Evolutionary conservation across 2,888 invertebrate species (phyloP), one percentile per base, ranked within the genome.

Genomic region (Plebejus melissa): DNA sequence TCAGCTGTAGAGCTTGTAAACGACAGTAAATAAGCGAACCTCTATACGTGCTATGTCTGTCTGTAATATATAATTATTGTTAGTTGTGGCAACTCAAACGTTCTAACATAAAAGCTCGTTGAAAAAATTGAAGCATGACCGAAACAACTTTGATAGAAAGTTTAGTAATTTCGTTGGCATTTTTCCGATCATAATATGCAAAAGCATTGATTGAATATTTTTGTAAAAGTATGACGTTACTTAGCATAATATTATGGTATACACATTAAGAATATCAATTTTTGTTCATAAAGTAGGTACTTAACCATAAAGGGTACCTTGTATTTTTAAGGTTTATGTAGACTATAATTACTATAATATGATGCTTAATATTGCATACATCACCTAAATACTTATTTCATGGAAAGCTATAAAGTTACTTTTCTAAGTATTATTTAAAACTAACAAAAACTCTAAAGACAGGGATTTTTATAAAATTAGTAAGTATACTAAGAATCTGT

Each of bases 1-100:
- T 70, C 70, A 70, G 70, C 70, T n/a, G 70, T 41, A n/a, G 16
- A 36, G 41, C 38, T 65, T 65, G 5, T 32, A 13, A 65, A 36
- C 5, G 13, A 32, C 32, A 65, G 1, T 4, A n/a, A 60, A 28
- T 60, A 11, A 60, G 28, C 3, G 46, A 57, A 57, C n/a, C n/a
- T 6, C n/a, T 58, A 7, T 58, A 58, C 1, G 58, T 58, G 5
- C n/a, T 57, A 9, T 46, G 9, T 41, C 41, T 41, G 46, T 46
- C 46, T 46, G 0, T 46, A 58, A 58, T 58, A 58, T n/a, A 58
- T 58, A n/a, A 16, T n/a, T 58, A n/a, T 58, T 54, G 46, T 46
- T 9, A 4, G 4, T 4, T 16, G 54, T 54, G 16, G 16, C 16
- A 16, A 16, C 4, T 54, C 54, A 54, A 54, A 54, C 13, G 54